Evolutionary conservation across 2,797 vertebrate genomes (phyloP), one percentile per base, ranked within the genome.

Genomic region (Danio kyathit): DNA sequence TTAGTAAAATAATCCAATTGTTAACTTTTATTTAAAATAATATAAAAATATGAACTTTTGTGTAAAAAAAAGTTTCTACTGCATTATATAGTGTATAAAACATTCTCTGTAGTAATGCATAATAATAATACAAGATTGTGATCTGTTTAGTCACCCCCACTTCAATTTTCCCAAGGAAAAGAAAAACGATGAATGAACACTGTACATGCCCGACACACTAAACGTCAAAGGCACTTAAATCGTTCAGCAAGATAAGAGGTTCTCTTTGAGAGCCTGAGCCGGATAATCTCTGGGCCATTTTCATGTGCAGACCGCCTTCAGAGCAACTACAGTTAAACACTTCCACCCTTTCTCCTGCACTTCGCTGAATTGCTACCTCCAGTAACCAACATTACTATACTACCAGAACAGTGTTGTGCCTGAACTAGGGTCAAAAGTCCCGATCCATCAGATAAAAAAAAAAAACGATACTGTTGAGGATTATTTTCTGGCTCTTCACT

Each of bases 281-380:
- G 11, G 43, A 56, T 81, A 72, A 81, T 84, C 66, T 76, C 43
- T n/a, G 6, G 21, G 40, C 48, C 11, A 12, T 44, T 51, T 48
- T 56, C 6, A 19, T n/a, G 10, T 38, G 38, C 12, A 19, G 63
- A 29, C 56, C 14, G 1, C 69, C 51, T 70, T 64, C 9, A 38
- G 11, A 66, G 19, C 74, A 60, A 59, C 41, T 74, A 61, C 60
- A 64, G 59, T 76, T 75, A 19, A 75, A 74, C 74, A 61, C 61
- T 82, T 43, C 2, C 0, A 69, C 19, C 9, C 49, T 57, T 19
- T 54, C 46, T 38, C 21, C 1, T 5, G 6, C 74, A 65, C 46
- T 78, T 84, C 9, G 67, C 19, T 21, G 21, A 76, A 80, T 46
- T 65, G 49, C 49, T 77, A 60, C 29, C 40, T 48, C 16, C 52